Evolutionary conservation across 2,888 invertebrate species (phyloP), one percentile per base, ranked within the genome.

Genomic region (Lacanobia oleracea): DNA sequence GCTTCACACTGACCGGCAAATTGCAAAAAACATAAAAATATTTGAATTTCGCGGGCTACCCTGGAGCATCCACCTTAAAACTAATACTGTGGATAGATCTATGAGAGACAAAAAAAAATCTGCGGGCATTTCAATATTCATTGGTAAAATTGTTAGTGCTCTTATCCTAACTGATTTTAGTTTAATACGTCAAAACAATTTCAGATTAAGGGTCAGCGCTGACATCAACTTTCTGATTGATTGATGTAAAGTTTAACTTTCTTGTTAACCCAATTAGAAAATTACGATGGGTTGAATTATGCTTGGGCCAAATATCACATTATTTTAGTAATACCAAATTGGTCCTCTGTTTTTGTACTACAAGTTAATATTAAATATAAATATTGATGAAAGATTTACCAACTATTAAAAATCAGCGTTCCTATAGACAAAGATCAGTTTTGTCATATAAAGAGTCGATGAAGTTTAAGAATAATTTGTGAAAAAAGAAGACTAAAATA

Each of bases 221-320:
- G 50, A 27, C 56, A 21, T 14, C 7, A 76, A 73, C 18, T 50
- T 70, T 57, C 14, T 48, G 70, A 72, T 70, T 70, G 73, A 77
- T 77, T 59, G 37, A 45, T 51, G 57, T 27, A 45, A 69, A 59
- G 21, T 45, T 69, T n/a, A 51, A 59, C 27, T 73, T 73, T 77
- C 14, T 21, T 37, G 3, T 37, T 57, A 69, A 69, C 6, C 14
- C 18, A 37, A 77, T 59, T 57, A 45, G 9, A 45, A 57, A 68
- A n/a, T 71, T 51, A 37, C 16, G 16, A 23, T n/a, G 16, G 2
- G 6, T 53, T 64, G n/a, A 73, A 14, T 23, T 45, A 45, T 23
- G 10, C 40, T 16, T 53, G 40, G 21, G n/a, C 7, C 7, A 8
- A 33, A 33, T 21, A 59, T 21, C 33, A n/a, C n/a, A 21, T 48